Evolutionary conservation across 2,113 vertebrate genomes (phyloP).

Genomic region (Macquaria ambigua): DNA sequence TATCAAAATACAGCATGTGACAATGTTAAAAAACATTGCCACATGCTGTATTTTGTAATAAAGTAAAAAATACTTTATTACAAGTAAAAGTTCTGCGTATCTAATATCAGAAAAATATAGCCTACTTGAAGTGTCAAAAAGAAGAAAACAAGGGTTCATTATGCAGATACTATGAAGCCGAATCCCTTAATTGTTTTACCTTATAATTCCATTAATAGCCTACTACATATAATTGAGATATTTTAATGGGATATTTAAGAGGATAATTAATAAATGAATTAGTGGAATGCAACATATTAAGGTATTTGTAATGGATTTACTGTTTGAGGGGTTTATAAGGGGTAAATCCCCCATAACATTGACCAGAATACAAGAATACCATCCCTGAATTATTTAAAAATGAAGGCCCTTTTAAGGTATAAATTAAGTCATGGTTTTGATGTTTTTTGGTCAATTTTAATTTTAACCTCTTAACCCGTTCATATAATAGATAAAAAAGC

Average conservation of each 20-base stretch:
- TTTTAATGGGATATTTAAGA: not conserved
- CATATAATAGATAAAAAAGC: not conserved
- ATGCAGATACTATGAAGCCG: not conserved
- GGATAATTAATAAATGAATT: not conserved
- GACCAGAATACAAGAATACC: not conserved
- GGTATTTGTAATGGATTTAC: not conserved
- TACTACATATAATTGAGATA: not conserved
- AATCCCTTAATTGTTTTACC: not conserved
- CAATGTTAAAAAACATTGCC: not conserved
- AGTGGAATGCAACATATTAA: not conserved
- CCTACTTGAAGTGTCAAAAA: not conserved
- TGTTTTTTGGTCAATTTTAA: too few species aligned
- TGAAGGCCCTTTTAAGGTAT: not conserved
- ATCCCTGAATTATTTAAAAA: not conserved
- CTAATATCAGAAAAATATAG: not conserved
- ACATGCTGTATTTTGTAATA: too few species aligned
- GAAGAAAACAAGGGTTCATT: not conserved
- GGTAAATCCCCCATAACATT: not conserved
- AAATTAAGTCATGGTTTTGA: not conserved
- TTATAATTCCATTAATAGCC: not conserved
- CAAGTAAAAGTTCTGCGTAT: not conserved
- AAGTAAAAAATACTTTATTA: not conserved
- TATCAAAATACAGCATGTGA: not conserved
- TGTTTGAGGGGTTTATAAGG: not conserved
- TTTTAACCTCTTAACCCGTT: not conserved